Evolutionary conservation across 2,113 vertebrate species (phyloP).

Genomic region (Pionites leucogaster): DNA sequence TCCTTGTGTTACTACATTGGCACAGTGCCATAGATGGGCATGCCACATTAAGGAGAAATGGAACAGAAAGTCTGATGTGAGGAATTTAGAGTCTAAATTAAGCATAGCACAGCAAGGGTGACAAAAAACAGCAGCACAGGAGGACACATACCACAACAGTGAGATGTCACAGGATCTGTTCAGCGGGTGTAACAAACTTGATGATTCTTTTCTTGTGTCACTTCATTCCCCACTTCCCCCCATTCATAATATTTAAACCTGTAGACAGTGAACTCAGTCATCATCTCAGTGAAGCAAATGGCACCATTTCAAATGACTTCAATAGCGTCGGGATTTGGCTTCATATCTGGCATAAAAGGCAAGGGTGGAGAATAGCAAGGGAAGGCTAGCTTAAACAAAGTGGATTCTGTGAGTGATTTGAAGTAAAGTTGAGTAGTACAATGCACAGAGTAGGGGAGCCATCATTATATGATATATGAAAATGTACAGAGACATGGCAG

Average conservation of each 20-base stretch:
- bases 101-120: background rate
- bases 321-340: constrained; percentile 6
- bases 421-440: background rate
- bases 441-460: background rate
- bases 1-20: background rate
- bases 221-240: background rate
- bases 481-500: background rate
- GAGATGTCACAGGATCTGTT: constrained; percentile 14
- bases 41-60: background rate
- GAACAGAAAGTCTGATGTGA: constrained; percentile 27
- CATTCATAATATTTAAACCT: constrained; percentile 43
- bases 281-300: background rate
- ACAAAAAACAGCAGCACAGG: background rate
- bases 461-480: fast-evolving
- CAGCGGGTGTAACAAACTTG: background rate
- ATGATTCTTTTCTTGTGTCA: background rate
- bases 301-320: constrained; percentile 19
- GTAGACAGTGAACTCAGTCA: constrained; percentile 28
- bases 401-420: constrained; percentile 3
- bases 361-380: constrained; percentile 1
- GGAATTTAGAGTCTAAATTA: constrained; percentile 42
- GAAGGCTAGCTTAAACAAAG: background rate
- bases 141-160: background rate
- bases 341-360: background rate
- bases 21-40: background rate